Conservation (phyloP, 23 tunicate species). For the Botrylloides violaceus region DNA sequence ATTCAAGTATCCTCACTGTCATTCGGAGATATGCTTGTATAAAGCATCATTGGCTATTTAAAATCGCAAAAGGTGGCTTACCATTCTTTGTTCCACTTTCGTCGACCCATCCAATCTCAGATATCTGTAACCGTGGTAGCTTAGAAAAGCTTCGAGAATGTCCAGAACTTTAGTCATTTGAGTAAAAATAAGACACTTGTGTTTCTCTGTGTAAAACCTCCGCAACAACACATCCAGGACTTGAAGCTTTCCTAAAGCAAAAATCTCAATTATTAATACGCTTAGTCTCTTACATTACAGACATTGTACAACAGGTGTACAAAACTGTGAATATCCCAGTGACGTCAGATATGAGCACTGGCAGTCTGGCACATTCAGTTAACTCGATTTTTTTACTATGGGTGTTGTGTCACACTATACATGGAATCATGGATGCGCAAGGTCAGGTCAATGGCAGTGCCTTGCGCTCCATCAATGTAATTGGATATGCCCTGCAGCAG, state of each 20-base stretch:
- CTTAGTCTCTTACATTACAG: background rate
- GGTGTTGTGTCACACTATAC: too few relatives aligned
- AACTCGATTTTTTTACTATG: too few relatives aligned
- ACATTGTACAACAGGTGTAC: background rate
- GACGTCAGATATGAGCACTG: too few relatives aligned
- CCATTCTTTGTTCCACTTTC: slow-evolving; percentile 88
- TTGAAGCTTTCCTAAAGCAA: slow-evolving; percentile 74
- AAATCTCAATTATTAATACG: background rate
- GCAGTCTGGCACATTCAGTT: too few relatives aligned
- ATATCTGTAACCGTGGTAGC: slow-evolving; percentile 88
- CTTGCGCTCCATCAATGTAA: too few relatives aligned
- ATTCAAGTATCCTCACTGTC: background rate
- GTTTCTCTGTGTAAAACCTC: slow-evolving; percentile 66
- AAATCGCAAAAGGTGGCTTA: slow-evolving; percentile 1
- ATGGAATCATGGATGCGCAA: too few relatives aligned
- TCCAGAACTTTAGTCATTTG: slow-evolving; percentile 97
- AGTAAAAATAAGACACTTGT: slow-evolving; percentile 83
- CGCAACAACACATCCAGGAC: slow-evolving; percentile 64
- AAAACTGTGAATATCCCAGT: too few relatives aligned
- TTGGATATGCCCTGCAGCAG: too few relatives aligned
- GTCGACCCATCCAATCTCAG: slow-evolving; percentile 91
- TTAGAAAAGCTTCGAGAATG: slow-evolving; percentile 81
- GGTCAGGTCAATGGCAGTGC: too few relatives aligned
- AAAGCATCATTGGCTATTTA: slow-evolving; percentile 36
- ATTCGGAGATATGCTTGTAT: slow-evolving; percentile 69